A percentile compares a stretch with the other conserved stretches of the same genome.
These are phyloP conservation scores for Sylvilagus bachmani DNA, from an alignment of 2,113 vertebrate species.

Conservation along the genomic window DNA sequence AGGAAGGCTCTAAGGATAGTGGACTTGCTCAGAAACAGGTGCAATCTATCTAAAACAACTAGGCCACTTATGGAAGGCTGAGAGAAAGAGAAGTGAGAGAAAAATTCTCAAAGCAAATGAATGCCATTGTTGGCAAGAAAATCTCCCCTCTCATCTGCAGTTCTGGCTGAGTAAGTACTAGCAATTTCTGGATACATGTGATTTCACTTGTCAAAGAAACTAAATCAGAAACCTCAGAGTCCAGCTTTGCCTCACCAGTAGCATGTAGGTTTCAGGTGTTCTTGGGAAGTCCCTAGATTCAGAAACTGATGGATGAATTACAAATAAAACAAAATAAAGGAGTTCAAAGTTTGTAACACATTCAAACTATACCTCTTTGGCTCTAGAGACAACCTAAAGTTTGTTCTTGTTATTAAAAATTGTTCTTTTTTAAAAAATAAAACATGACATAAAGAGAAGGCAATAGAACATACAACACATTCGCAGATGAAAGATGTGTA, in stretches of 20 bases:
- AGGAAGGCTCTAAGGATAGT: conserved; percentile 43
- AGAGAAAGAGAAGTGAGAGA: conserved; percentile 57
- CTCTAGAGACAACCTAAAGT: not conserved
- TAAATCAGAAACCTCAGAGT: conserved; percentile 45
- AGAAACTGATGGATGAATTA: conserved; percentile 44
- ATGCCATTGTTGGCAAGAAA: conserved; percentile 42
- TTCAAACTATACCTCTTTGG: not conserved
- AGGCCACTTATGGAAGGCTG: conserved; percentile 34
- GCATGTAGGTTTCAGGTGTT: not conserved
- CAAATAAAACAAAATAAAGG: conserved; percentile 40
- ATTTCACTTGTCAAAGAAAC: conserved; percentile 60
- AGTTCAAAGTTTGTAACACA: not conserved
- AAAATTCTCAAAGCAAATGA: conserved; percentile 72
- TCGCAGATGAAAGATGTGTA: not conserved
- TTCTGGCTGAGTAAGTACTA: conserved; percentile 53
- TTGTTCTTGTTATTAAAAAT: not conserved
- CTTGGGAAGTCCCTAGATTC: conserved; percentile 25
- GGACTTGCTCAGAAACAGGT: conserved; percentile 66
- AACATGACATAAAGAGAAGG: not conserved
- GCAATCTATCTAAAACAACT: conserved; percentile 55
- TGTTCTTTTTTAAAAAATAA: conserved; percentile 13
- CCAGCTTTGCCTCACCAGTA: not conserved
- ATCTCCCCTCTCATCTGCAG: conserved; percentile 48
- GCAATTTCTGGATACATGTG: conserved; percentile 44
- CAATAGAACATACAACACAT: not conserved